phyloP scores from a whole-genome alignment of 2,113 vertebrate species.

The Coracopsis vasa region DNA sequence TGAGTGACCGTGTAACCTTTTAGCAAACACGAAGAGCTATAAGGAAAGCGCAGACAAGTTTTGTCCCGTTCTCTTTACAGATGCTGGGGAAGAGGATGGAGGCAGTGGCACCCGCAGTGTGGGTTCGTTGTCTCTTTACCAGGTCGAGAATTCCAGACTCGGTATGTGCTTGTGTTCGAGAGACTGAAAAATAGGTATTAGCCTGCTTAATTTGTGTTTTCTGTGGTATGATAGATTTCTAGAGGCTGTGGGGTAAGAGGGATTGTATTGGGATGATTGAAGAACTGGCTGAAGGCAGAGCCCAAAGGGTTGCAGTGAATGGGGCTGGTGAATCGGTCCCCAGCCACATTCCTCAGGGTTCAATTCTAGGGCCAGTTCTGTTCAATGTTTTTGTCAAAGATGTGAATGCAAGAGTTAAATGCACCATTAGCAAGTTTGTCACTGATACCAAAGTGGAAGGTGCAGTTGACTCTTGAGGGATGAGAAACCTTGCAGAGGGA shows the following conservation, averaged over 20 bases:
- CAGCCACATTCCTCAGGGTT: background rate
- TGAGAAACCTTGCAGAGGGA: background rate
- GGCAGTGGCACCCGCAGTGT: background rate
- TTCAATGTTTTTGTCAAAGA: background rate
- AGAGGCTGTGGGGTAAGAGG: background rate
- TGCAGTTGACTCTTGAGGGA: accelerated
- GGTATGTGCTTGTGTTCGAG: constrained; percentile 56
- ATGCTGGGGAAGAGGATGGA: constrained; percentile 35
- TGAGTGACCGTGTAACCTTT: background rate
- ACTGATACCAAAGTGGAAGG: background rate
- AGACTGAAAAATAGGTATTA: background rate
- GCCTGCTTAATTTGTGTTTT: background rate
- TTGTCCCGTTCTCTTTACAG: constrained; percentile 1
- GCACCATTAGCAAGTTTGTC: background rate
- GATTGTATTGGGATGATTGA: accelerated
- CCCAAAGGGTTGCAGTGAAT: background rate
- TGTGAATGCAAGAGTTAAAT: background rate
- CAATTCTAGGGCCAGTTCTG: too few relatives aligned
- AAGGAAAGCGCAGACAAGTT: background rate
- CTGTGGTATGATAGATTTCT: background rate
- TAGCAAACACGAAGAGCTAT: background rate
- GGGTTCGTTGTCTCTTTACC: constrained; percentile 77
- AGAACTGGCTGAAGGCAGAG: background rate
- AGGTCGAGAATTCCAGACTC: constrained; percentile 74
- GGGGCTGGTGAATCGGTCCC: accelerated